Base-by-base conservation (phyloP, 2,797 vertebrate species). In the Todus mexicanus region DNA sequence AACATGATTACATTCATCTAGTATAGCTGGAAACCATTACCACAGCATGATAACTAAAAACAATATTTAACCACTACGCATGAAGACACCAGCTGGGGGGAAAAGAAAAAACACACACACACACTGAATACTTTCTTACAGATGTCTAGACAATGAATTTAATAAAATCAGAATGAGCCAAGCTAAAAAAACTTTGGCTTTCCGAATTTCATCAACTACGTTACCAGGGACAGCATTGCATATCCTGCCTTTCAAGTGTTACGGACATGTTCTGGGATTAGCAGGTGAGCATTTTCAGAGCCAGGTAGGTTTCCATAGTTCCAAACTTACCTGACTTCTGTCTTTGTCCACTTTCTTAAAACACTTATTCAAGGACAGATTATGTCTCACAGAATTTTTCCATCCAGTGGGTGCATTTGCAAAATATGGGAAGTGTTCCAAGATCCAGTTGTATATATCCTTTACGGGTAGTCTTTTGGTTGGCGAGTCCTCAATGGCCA, bases 301-400 rank as follows among this genome's bases (percentile, higher is more conserved):
- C 14, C 76, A 76, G n/a, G 57, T 2, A 80, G 6, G 37, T 59
- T 90, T 61, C 48, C 64, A 70, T 11, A 77, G 68, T 54, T 87
- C 63, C 87, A 87, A 85, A 80, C 97, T 98, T 98, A 99, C 99
- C 99, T 99, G 99, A 97, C 98, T 99, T 97, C 99, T 98, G 97
- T 99, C 99, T 97, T 99, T 99, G 96, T 99, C 99, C 98, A 99
- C 99, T 97, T 99, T 99, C 98, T 99, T 99, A 98, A 99, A 99
- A 98, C 99, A 99, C 96, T 99, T 99, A 98, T 99, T 99, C 96
- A 99, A 98, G 6, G 99, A 99, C 74, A 99, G 97, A 96, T 99
- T 99, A 96, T 99, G 99, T 84, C 99, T 98, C 97, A 99, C 99
- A 60, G 99, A 99, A 97, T 99, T 99, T 98, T 99, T 99, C 99